These are phyloP conservation scores for Etia nguti DNA, from an alignment of 2,113 vertebrate genomes.

Conservation along the genomic window DNA sequence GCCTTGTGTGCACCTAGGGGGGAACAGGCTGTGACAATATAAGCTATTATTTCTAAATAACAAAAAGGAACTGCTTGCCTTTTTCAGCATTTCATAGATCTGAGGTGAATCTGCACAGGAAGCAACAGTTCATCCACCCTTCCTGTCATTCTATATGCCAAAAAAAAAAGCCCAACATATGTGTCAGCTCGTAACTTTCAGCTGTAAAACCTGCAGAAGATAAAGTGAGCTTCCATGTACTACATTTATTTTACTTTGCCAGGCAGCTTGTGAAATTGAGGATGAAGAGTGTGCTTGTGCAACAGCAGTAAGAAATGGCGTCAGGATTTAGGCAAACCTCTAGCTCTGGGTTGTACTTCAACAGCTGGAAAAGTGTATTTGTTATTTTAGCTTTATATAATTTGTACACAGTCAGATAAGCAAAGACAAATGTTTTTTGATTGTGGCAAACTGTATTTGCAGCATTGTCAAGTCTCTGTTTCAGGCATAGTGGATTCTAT, in stretches of 20 bases:
- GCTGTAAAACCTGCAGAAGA: background rate
- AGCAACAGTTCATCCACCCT: slow-evolving; percentile 14
- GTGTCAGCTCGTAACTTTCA: background rate
- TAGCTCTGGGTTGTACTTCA: background rate
- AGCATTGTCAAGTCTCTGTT: background rate
- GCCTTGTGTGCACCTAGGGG: background rate
- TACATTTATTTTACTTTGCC: background rate
- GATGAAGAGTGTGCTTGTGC: background rate
- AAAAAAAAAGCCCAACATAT: background rate
- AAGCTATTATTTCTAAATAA: background rate
- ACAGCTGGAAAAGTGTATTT: background rate
- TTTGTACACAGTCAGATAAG: background rate
- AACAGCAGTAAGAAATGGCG: background rate
- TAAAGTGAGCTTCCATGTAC: background rate
- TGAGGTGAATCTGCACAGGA: slow-evolving; percentile 46
- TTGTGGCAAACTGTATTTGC: background rate
- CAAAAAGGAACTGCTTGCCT: slow-evolving; percentile 23
- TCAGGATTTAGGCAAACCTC: background rate
- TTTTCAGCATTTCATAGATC: slow-evolving; percentile 18
- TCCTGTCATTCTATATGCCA: background rate
- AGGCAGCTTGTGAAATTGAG: background rate
- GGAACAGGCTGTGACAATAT: background rate
- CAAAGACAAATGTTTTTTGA: background rate
- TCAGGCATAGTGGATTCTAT: background rate
- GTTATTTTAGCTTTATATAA: background rate